Evolutionary conservation across 2,888 invertebrate species (phyloP), one percentile per base, ranked within the genome.

Genomic region (Acutogordius australiensis): DNA sequence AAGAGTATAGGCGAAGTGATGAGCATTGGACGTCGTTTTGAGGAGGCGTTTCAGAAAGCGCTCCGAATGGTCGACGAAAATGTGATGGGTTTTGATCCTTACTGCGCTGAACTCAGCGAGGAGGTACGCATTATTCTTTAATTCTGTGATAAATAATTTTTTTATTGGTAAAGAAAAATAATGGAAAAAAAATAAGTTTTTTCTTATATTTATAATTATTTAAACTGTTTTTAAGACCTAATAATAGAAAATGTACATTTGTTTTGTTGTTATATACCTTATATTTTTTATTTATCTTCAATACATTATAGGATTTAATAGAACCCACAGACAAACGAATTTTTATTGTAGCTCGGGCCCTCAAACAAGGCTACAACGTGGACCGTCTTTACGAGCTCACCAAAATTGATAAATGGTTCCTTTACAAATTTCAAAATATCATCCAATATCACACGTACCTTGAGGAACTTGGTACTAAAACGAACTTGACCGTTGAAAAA

Each of bases 1-100:
- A 99, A 99, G 74, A 75, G 91, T 71, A 91, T 99, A 0, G 97
- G 97, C 8, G 97, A 99, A 75, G 97, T 90, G 1, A 99, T 99
- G 97, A 85, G 91, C 1, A 86, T 99, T 62, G 97, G 97, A 0
- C 77, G 97, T 61, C 83, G 79, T 65, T 99, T 99, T 72, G 97
- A 97, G 72, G 97, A 99, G 76, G 91, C 97, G 1, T 86, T 99
- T 67, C 97, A 99, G 72, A 99, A 99, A 74, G 97, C 97, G 0
- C 72, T 97, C 61, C 76, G 97, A 64, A 99, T 99, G 97, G 87
- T 91, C 1, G 90, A 94, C 70, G 90, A 94, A 71, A 81, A 80
- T 66, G 81, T 86, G 0, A 77, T 78, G 61, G 97, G 97, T 0
- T 94, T 99, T 69, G 90, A 94, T 73, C 90, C 94, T 0, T 79